Evolutionary conservation across 2,888 invertebrate genomes (phyloP).

Genomic region (Acrocera orbiculus): DNA sequence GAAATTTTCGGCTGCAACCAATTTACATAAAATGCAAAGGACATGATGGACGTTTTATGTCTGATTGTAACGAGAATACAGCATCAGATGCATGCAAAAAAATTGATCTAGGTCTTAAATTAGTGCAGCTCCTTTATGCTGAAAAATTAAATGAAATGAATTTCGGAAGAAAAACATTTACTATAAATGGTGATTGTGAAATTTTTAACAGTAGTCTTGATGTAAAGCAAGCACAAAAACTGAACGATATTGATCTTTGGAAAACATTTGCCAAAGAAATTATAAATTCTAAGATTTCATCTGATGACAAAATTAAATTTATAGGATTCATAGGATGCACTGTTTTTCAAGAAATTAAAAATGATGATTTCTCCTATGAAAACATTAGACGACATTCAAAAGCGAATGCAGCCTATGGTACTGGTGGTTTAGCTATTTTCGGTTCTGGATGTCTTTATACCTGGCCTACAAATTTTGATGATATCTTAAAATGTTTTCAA

Average conservation of each 20-base stretch:
- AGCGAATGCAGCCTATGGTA: conserved; percentile 79
- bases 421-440: conserved; percentile 79
- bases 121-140: conserved; percentile 73
- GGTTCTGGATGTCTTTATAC: conserved; percentile 80
- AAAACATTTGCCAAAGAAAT: conserved; percentile 68
- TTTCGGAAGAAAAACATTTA: conserved; percentile 54
- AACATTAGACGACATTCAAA: conserved; percentile 51
- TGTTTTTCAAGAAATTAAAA: conserved; percentile 45
- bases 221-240: conserved; percentile 48
- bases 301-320: conserved; percentile 52
- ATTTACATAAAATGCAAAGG: conserved; percentile 68
- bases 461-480: conserved; percentile 59
- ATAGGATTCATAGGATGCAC: conserved; percentile 81
- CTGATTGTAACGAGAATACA: conserved; percentile 28
- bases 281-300: conserved; percentile 47
- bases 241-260: conserved; percentile 71
- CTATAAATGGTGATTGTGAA: conserved; percentile 54
- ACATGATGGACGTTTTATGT: conserved; percentile 62
- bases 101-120: conserved; percentile 56
- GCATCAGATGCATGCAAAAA: conserved; percentile 53
- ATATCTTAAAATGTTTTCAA: conserved; percentile 38
- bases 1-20: conserved; percentile 33
- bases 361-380: conserved; percentile 46
- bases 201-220: conserved; percentile 56
- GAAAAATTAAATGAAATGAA: conserved; percentile 62